phyloP scores from a whole-genome alignment of 2,888 invertebrate species.

The Mythimna albipuncta region DNA sequence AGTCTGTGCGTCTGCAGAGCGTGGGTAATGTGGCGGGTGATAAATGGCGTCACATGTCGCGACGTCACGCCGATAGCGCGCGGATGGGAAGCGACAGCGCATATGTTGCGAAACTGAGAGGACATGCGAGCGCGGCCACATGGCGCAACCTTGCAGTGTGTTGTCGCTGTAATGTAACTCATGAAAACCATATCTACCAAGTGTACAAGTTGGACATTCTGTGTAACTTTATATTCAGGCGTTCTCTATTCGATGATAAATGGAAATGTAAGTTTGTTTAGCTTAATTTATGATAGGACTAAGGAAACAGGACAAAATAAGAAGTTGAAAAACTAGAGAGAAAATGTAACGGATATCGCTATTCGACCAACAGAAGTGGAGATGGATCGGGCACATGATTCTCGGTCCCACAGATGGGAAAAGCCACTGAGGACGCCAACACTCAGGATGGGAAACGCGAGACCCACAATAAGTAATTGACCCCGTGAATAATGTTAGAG shows the following conservation, averaged over 20 bases:
- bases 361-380: too few species aligned
- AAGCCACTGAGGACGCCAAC: too few species aligned
- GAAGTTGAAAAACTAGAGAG: too few species aligned
- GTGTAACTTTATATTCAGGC: not conserved
- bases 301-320: not conserved
- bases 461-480: too few species aligned
- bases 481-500: too few species aligned
- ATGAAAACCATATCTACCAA: not conserved
- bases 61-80: conserved; percentile 19
- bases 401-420: too few species aligned
- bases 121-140: not conserved
- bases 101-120: not conserved
- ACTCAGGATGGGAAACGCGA: too few species aligned
- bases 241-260: not conserved
- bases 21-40: conserved; percentile 15
- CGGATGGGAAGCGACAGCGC: conserved; percentile 1
- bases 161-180: not conserved
- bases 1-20: not conserved
- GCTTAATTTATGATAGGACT: not conserved
- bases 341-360: too few species aligned
- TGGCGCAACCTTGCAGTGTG: too few species aligned
- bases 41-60: conserved; percentile 13
- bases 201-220: not conserved
- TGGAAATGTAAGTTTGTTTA: conserved; percentile 12
- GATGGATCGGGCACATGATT: too few species aligned